A percentile compares a stretch with the other conserved stretches of the same genome.
These are phyloP conservation scores for Pelodiscus sinensis DNA, from an alignment of 2,113 vertebrate species.

Conservation along the genomic window DNA sequence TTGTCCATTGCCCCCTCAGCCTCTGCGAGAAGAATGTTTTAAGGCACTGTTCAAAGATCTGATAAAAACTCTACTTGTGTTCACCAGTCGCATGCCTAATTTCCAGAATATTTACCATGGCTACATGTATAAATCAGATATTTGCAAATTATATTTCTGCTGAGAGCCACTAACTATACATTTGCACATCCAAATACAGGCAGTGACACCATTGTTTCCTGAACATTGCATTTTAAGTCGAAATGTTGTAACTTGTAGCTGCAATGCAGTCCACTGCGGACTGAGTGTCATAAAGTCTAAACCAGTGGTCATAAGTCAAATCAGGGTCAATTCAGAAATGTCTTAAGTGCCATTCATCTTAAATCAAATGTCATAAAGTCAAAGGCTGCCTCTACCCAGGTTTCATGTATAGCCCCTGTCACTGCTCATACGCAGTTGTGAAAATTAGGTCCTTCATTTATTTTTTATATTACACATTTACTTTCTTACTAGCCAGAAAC, in stretches of 20 bases:
- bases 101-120: background rate
- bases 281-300: no score
- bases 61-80: background rate
- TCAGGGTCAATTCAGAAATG: no score
- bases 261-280: no score
- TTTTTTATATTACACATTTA: fast-evolving
- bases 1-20: background rate
- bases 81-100: background rate
- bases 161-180: background rate
- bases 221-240: no score
- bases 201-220: no score
- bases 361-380: no score
- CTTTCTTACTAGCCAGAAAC: fast-evolving
- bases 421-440: background rate
- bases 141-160: background rate
- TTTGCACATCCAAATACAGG: background rate
- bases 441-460: background rate
- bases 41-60: background rate
- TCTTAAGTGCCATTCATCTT: no score
- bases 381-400: no score
- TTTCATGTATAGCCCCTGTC: background rate
- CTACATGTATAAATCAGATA: background rate
- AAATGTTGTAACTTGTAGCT: no score
- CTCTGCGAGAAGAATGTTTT: background rate
- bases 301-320: no score